Evolutionary conservation across 2,797 vertebrate genomes (phyloP).

Genomic region (Gobio occitaniae): DNA sequence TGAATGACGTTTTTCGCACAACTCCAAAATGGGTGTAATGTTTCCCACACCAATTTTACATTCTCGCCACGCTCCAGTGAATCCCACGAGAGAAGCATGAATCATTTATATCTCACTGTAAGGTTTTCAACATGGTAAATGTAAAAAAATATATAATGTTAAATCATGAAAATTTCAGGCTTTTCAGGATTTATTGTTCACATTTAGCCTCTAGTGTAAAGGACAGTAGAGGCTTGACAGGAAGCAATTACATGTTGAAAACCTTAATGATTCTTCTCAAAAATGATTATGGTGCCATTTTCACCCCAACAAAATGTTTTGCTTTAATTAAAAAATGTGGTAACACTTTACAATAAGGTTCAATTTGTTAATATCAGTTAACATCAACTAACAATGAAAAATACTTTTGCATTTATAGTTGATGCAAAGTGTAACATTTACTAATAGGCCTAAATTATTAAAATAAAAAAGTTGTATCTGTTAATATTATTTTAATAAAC

Average conservation of each 20-base stretch:
- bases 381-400: no score
- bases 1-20: not conserved
- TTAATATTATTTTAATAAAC: no score
- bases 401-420: no score
- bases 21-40: constrained; percentile 48
- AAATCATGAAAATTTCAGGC: not conserved
- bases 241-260: not conserved
- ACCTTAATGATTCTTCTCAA: not conserved
- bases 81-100: not conserved
- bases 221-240: not conserved
- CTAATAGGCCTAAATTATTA: no score
- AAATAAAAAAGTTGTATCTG: no score
- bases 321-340: not conserved
- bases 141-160: not conserved
- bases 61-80: constrained; percentile 8
- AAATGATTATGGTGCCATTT: not conserved
- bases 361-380: no score
- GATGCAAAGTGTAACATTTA: no score
- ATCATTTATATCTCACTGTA: constrained; percentile 9
- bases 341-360: not conserved
- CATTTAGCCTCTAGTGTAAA: not conserved
- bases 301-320: not conserved
- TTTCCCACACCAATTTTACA: constrained; percentile 8
- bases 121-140: not conserved
- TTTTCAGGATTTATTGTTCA: not conserved